Percentiles rank a stretch among this genome's conserved stretches.
These are phyloP conservation scores for Halocynthia aurantium DNA, from an alignment of 23 tunicate genomes.

Conservation along the genomic window DNA sequence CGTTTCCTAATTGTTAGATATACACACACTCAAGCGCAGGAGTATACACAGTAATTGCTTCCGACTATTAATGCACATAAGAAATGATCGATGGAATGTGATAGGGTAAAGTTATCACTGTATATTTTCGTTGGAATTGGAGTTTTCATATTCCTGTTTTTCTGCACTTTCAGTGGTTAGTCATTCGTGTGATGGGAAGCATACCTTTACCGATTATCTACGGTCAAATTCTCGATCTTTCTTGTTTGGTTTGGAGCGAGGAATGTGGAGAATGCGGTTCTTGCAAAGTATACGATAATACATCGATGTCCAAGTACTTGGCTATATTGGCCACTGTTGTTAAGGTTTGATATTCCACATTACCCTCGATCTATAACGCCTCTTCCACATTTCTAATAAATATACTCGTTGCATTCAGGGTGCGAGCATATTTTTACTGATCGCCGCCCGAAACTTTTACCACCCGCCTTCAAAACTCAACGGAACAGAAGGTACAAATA, in stretches of 20 bases:
- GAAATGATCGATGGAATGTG: too few species aligned
- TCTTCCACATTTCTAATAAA: neutral
- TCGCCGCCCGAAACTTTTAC: neutral
- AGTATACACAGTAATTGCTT: too few species aligned
- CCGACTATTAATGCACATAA: too few species aligned
- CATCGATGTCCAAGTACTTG: constrained; percentile 2
- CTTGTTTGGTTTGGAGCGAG: constrained; percentile 9
- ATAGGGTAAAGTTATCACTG: too few species aligned
- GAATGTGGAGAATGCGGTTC: constrained; percentile 26
- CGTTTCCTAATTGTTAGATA: too few species aligned
- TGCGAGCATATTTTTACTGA: constrained; percentile 1
- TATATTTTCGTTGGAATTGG: too few species aligned
- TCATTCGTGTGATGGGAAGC: constrained; percentile 6
- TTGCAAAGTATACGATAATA: constrained; percentile 7
- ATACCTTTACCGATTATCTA: constrained; percentile 14
- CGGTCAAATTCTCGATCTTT: constrained; percentile 15
- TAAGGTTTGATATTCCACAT: neutral
- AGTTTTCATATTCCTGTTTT: too few species aligned
- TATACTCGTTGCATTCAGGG: neutral
- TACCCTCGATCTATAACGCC: neutral
- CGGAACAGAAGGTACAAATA: too few species aligned
- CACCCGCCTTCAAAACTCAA: neutral
- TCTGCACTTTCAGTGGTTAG: constrained; percentile 6
- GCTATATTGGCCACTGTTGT: neutral
- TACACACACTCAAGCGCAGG: too few species aligned